A percentile compares a stretch with the other conserved stretches of the same genome.
Evolutionary conservation across 2,113 vertebrate species (phyloP).

Genomic region (Diadophis punctatus): DNA sequence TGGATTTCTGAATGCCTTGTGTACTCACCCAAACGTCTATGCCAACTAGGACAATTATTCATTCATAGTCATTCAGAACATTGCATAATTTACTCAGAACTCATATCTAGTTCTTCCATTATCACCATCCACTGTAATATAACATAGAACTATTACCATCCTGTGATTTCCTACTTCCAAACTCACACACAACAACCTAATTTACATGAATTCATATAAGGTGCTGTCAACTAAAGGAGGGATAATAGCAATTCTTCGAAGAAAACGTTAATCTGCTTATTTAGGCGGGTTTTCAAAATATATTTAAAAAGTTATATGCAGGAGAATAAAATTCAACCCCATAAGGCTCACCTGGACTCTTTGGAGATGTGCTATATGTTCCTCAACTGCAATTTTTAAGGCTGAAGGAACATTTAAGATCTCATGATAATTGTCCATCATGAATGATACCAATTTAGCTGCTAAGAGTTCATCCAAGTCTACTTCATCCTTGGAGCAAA

Average conservation of each 20-base stretch:
- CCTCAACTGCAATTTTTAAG: constrained; percentile 76
- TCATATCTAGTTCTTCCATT: not conserved
- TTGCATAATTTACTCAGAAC: not conserved
- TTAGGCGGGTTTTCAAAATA: not conserved
- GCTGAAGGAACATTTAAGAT: constrained; percentile 72
- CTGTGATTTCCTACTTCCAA: not conserved
- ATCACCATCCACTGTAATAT: not conserved
- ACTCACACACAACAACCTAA: not conserved
- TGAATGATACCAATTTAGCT: constrained; percentile 79
- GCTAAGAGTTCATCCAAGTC: constrained; percentile 85
- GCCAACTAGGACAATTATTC: not conserved
- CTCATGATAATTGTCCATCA: constrained; percentile 81
- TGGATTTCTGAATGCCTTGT: not conserved
- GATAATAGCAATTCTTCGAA: not conserved
- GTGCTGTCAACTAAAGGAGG: not conserved
- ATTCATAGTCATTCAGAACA: not conserved
- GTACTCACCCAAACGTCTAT: not conserved
- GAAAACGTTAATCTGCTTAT: not conserved
- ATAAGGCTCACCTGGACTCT: constrained; percentile 73
- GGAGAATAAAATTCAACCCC: not conserved
- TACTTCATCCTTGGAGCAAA: constrained; percentile 81
- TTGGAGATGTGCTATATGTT: constrained; percentile 72
- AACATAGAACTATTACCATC: not conserved
- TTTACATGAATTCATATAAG: not conserved
- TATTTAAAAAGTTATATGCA: not conserved